phyloP scores from a whole-genome alignment of 2,113 vertebrate species.

The Cephalopterus ornatus region DNA sequence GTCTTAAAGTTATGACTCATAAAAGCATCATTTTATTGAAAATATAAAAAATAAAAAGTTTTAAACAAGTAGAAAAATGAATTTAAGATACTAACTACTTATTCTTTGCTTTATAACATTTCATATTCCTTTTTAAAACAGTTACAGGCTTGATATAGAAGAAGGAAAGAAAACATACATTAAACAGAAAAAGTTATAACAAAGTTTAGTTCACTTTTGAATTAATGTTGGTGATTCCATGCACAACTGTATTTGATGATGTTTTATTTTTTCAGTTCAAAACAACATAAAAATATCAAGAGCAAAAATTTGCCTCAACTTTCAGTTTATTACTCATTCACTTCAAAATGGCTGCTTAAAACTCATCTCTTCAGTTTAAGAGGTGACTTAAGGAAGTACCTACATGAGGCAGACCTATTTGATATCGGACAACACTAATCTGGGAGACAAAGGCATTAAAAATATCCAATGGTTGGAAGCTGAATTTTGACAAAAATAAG shows the following conservation, averaged over 20 bases:
- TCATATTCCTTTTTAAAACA: conserved; percentile 14
- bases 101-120: conserved; percentile 31
- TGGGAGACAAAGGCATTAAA: background rate
- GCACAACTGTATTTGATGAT: background rate
- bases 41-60: conserved; percentile 49
- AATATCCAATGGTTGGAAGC: background rate
- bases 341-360: background rate
- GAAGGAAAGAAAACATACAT: background rate
- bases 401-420: background rate
- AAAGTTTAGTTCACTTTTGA: conserved; percentile 31
- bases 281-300: background rate
- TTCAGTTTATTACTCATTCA: background rate
- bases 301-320: background rate
- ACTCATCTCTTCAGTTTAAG: background rate
- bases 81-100: conserved; percentile 28
- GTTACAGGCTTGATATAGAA: background rate
- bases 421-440: background rate
- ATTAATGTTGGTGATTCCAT: background rate
- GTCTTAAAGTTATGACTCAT: conserved; percentile 56
- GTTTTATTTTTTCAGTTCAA: background rate
- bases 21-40: conserved; percentile 49
- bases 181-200: conserved; percentile 28
- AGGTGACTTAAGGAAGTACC: background rate
- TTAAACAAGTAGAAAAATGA: conserved; percentile 6
- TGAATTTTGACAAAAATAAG: background rate